Evolutionary conservation across 2,888 invertebrate species (phyloP), one percentile per base, ranked within the genome.

Genomic region (Altica lythri): DNA sequence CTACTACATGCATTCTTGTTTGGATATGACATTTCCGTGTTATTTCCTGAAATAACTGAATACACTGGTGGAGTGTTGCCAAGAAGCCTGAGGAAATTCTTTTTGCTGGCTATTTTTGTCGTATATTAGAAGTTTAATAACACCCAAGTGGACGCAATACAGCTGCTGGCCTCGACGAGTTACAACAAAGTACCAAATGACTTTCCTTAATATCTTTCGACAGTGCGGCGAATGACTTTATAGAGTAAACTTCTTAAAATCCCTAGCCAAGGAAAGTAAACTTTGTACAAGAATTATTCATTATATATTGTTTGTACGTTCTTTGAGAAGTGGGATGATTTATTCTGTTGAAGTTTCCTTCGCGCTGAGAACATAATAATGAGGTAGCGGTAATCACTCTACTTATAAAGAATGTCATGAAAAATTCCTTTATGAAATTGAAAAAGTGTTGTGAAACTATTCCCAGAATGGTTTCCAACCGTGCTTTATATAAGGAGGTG

Each of bases 281-380:
- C 40, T 40, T 40, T 40, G 14, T 40, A 40, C 40, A 40, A 40
- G 40, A 40, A 40, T 22, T 40, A 40, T 40, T 40, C 40, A 40
- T 40, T 40, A 40, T 40, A 40, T 40, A 40, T 40, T 40, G 40
- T 40, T 40, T 40, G 40, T 40, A 40, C 40, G 40, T 40, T 40
- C 40, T 40, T 40, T 40, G 13, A 25, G 14, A 40, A 40, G 40
- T 40, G 40, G 22, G 40, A 25, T 40, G 40, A 40, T 40, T 40
- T 40, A 40, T 40, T 40, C 25, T 25, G 40, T 19, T 34, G 16
- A 34, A 34, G 34, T 34, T 45, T 34, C 45, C 18, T 30, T 34
- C n/a, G 13, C 34, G 22, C 14, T 6, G 22, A 13, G 6, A 22
- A 40, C 40, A 40, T 40, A 40, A 40, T 40, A 40, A 40, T 40